Evolutionary conservation across 1,140 invertebrate genomes (phyloP), one percentile per base, ranked within the genome.

Genomic region (Achroia grisella): DNA sequence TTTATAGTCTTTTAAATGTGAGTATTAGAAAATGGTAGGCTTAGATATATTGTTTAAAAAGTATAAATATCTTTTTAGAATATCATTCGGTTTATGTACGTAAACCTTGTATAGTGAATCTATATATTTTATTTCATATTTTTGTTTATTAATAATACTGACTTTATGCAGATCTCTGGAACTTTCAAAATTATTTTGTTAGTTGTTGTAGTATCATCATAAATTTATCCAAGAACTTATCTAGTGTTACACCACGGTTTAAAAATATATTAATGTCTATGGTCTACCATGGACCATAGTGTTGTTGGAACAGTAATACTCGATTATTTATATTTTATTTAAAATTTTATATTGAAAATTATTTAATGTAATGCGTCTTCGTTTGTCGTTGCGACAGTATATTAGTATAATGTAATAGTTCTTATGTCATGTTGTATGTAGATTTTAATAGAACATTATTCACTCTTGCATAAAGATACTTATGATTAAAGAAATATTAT

Each of bases 291-390:
- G 71, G 70, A 62, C 46, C 55, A 61, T 67, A 76, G 65, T 71
- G 62, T 83, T 79, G 75, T 80, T 83, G 74, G 73, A 83, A 83
- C 76, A 71, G 65, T 83, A 83, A 83, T 83, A 83, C 79, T 83
- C 79, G 75, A 74, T 77, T 83, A 81, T 81, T 83, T 81, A 81
- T 81, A 78, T 81, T 81, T 83, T 83, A 77, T 76, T 83, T 75
- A 78, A 80, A 71, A 68, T 59, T 54, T 53, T 65, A 61, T 51
- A 48, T 50, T 60, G 48, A 69, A 72, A 65, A 61, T 70, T 70
- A 69, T 75, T 75, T 72, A 80, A 77, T 54, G 48, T 57, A 49
- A 52, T 23, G 51, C 58, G 57, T 63, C 47, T 72, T 69, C 54
- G 51, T 61, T 75, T 71, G 70, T 81, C 71, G 71, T 70, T 77